Conservation (phyloP, 2,113 vertebrate species). For the Mastomys natalensis region DNA sequence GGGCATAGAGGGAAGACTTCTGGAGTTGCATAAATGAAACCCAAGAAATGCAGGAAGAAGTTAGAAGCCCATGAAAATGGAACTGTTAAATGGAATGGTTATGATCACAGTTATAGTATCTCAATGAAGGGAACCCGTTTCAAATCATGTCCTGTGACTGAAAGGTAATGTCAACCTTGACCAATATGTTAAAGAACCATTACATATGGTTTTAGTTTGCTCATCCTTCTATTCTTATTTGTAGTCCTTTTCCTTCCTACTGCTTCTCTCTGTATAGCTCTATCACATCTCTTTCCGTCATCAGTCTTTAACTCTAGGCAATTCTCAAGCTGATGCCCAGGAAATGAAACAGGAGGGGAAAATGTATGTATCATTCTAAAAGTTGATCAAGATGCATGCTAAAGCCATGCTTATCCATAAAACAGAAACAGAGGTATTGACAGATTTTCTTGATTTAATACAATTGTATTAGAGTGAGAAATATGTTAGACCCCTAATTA, state of each 20-base stretch:
- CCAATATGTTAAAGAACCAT: slow-evolving; percentile 8
- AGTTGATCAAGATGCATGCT: not conserved
- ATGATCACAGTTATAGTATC: not conserved
- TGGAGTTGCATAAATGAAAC: slow-evolving; percentile 45
- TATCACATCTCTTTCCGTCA: not conserved
- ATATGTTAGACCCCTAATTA: not conserved
- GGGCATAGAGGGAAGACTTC: slow-evolving; percentile 18
- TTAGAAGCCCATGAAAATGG: slow-evolving; percentile 35
- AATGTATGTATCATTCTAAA: not conserved
- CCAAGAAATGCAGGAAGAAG: not conserved
- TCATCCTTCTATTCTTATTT: not conserved
- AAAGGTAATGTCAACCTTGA: not conserved
- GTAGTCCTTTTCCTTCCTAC: not conserved
- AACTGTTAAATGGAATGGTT: not conserved
- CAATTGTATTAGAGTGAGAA: not conserved
- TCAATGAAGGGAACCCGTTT: not conserved
- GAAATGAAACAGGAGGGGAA: not conserved
- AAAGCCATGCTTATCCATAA: not conserved
- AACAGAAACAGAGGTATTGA: not conserved
- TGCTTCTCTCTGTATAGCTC: not conserved
- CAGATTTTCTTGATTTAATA: not conserved
- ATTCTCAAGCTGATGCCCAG: not conserved
- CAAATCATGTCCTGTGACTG: not conserved
- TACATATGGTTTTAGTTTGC: not conserved
- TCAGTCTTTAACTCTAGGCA: not conserved